A percentile compares a stretch with the other conserved stretches of the same genome.
phyloP scores from a whole-genome alignment of 2,888 invertebrate genomes.

The Eupithecia subfuscata region DNA sequence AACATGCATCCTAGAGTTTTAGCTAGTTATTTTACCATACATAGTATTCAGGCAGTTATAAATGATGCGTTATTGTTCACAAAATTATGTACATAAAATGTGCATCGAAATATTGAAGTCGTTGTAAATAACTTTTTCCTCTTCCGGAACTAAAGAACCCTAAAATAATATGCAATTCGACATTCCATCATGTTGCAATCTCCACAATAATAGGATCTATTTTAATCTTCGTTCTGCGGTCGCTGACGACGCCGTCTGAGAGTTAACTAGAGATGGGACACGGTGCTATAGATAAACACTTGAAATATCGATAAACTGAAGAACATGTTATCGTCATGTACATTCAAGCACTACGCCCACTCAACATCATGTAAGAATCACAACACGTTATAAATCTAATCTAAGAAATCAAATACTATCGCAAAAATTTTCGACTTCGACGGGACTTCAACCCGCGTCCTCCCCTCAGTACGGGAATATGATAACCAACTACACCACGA shows the following conservation, averaged over 20 bases:
- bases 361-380: background rate
- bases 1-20: background rate
- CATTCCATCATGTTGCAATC: slow-evolving; percentile 77
- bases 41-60: background rate
- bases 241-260: slow-evolving; percentile 65
- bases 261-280: slow-evolving; percentile 53
- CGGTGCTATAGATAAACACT: slow-evolving; percentile 3
- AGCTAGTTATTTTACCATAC: background rate
- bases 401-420: too few relatives aligned
- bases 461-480: too few relatives aligned
- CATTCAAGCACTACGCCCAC: background rate
- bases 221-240: slow-evolving; percentile 73
- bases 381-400: too few relatives aligned
- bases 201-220: slow-evolving; percentile 77
- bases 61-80: background rate
- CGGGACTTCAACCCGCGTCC: too few relatives aligned
- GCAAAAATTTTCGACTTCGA: too few relatives aligned
- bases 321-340: background rate
- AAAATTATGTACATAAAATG: too few relatives aligned
- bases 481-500: too few relatives aligned
- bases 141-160: slow-evolving; percentile 52
- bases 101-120: too few relatives aligned
- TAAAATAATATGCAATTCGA: slow-evolving; percentile 71
- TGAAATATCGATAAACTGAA: background rate
- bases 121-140: background rate